These are phyloP conservation scores for Calidris pygmaea DNA, from an alignment of 2,113 vertebrate genomes.

Conservation along the genomic window DNA sequence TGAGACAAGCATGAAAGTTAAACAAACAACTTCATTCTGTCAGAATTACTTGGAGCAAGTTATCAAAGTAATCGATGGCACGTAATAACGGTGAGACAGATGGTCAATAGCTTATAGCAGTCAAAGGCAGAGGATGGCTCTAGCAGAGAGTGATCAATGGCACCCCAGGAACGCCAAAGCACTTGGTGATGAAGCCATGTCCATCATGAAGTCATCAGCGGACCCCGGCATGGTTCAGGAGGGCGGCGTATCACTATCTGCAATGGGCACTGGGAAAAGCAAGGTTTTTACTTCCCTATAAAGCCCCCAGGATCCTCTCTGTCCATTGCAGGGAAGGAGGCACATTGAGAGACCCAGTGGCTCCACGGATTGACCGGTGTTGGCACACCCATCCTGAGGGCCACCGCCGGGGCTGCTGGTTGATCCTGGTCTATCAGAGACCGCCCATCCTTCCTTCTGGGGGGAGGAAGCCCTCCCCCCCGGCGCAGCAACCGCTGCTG, in stretches of 20 bases:
- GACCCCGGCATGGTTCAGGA: neutral
- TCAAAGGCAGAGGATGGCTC: constrained; percentile 16
- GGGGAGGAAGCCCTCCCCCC: neutral
- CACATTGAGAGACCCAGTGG: neutral
- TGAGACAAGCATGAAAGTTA: neutral
- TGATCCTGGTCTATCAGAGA: neutral
- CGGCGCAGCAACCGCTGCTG: fast-evolving
- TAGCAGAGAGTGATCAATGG: constrained; percentile 23
- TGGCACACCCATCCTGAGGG: neutral
- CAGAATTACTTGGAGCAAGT: constrained; percentile 53
- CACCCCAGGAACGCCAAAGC: neutral
- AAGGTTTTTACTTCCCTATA: neutral
- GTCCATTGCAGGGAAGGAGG: neutral
- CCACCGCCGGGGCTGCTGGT: fast-evolving
- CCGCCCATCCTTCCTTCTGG: neutral
- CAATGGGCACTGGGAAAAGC: neutral
- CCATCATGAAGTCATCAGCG: neutral
- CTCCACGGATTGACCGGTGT: neutral
- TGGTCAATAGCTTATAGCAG: constrained; percentile 15
- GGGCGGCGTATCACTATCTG: neutral
- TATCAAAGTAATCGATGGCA: constrained; percentile 65
- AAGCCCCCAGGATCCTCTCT: neutral
- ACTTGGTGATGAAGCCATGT: neutral
- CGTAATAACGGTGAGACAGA: constrained; percentile 41
- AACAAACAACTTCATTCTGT: constrained; percentile 61